These are phyloP conservation scores for Euzetes globulus DNA, from an alignment of 2,888 invertebrate genomes.

Conservation along the genomic window DNA sequence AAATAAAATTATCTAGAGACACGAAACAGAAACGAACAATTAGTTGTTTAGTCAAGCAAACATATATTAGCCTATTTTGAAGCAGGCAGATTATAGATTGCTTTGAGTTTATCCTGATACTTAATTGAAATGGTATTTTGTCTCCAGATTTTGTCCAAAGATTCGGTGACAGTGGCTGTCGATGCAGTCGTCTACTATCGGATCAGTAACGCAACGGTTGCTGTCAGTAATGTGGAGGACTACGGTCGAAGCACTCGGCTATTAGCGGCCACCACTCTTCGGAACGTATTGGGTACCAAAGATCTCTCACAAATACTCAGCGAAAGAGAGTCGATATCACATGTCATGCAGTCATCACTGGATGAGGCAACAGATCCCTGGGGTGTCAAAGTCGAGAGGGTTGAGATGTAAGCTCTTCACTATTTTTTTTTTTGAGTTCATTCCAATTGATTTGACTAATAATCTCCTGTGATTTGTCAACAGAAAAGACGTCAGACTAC, in stretches of 20 bases:
- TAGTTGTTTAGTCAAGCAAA: too few species aligned
- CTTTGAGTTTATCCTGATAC: too few species aligned
- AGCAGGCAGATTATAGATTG: too few species aligned
- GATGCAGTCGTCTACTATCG: constrained; percentile 51
- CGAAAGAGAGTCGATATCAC: constrained; percentile 79
- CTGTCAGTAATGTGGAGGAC: constrained; percentile 95
- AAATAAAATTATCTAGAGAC: too few species aligned
- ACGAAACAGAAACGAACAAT: too few species aligned
- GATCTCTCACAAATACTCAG: constrained; percentile 92
- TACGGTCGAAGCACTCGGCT: constrained; percentile 60
- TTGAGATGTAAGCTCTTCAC: constrained; percentile 81
- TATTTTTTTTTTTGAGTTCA: background rate
- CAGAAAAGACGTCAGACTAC: constrained; percentile 70
- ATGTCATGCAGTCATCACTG: constrained; percentile 75
- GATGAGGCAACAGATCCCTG: constrained; percentile 88
- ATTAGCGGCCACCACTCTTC: constrained; percentile 54
- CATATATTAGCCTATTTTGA: too few species aligned
- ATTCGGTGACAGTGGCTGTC: constrained; percentile 45
- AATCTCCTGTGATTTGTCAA: background rate
- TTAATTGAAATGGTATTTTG: background rate
- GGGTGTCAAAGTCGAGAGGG: constrained; percentile 95
- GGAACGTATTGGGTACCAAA: constrained; percentile 85
- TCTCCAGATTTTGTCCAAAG: constrained; percentile 42
- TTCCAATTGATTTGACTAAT: background rate
- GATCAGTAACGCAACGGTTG: constrained; percentile 91